Evolutionary conservation across 2,888 invertebrate species (phyloP), one percentile per base, ranked within the genome.

Genomic region (Buathra laborator): DNA sequence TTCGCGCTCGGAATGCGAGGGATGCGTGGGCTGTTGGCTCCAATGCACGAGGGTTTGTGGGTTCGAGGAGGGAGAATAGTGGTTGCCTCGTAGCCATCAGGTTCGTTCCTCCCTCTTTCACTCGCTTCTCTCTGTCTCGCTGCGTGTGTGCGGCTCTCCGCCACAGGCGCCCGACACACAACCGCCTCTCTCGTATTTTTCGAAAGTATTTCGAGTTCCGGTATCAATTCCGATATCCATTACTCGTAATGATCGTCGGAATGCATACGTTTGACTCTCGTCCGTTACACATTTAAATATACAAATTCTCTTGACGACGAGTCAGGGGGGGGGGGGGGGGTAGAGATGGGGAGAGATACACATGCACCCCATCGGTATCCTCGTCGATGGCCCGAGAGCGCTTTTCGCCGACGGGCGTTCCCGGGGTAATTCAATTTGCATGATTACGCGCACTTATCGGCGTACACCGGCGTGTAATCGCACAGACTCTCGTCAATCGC

Each of bases 381-480:
- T 24, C 19, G 56, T 56, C 24, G 56, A 19, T 12, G 12, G 24
- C 74, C 32, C 46, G 14, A 37, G 37, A 37, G 37, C 12, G 56
- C 56, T 64, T 71, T 75, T 82, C 59, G 71, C 82, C 24, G 75
- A 76, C 56, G 70, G 53, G 44, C 24, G 44, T 80, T 76, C 68
- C 78, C 37, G 37, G 37, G 76, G 87, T 86, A 83, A 86, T 89
- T 89, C 80, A 85, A 86, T 88, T 87, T 88, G 86, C 86, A 89
- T 86, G 87, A 87, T 88, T 89, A 87, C 85, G 87, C 86, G 82
- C 84, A 87, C 86, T 89, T 89, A 87, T 87, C 86, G 83, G 75
- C 71, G 79, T 82, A 81, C 79, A 24, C 82, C 66, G 16, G 79
- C 81, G 84, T 84, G 80, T 86, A 85, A 89, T 89, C 88, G 86